Evolutionary conservation across 1,140 invertebrate species (phyloP).

Genomic region (Bombus picipes): DNA sequence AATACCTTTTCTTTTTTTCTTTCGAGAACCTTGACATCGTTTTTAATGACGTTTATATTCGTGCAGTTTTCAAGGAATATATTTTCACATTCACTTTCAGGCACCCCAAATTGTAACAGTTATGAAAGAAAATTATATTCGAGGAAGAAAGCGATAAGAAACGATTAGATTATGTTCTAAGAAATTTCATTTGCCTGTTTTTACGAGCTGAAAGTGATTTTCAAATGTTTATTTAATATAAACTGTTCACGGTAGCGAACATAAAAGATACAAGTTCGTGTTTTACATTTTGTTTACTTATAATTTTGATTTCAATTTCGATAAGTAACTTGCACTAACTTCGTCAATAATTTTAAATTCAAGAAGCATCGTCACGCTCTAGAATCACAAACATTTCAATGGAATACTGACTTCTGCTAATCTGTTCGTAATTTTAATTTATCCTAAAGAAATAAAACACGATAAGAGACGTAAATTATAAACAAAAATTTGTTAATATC

Average conservation of each 20-base stretch:
- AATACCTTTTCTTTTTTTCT: background rate
- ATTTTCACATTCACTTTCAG: background rate
- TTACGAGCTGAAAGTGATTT: background rate
- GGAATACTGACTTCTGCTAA: no score
- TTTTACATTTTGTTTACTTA: no score
- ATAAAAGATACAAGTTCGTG: no score
- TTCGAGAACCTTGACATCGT: background rate
- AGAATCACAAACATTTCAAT: background rate
- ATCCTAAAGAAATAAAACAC: no score
- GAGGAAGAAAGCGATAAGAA: background rate
- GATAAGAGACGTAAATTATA: no score
- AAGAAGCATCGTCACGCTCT: background rate
- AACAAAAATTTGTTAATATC: background rate
- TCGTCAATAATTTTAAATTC: no score
- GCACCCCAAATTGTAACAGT: background rate
- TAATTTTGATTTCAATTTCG: no score
- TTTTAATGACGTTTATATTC: background rate
- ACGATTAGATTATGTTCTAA: background rate
- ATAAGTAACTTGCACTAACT: no score
- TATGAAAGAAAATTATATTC: background rate
- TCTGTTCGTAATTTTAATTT: no score
- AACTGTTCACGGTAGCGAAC: no score
- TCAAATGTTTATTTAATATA: no score
- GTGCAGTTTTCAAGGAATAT: background rate
- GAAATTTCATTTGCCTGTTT: background rate